phyloP scores from a whole-genome alignment of 2,888 invertebrate genomes.

The Vanessa cardui region DNA sequence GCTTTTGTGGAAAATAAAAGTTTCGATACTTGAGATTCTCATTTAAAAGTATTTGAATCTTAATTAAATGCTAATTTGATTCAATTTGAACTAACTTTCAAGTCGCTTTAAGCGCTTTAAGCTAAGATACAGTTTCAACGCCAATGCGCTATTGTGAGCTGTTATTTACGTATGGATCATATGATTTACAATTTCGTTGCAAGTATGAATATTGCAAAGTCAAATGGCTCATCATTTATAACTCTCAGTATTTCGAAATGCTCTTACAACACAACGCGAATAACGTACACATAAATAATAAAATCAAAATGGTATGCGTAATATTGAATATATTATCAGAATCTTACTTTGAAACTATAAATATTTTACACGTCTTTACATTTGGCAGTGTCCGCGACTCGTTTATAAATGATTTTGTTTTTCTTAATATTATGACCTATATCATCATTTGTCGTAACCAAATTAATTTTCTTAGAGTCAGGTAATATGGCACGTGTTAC shows the following conservation, averaged over 20 bases:
- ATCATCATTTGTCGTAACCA: not conserved
- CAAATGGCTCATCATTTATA: constrained; percentile 67
- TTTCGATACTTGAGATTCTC: constrained; percentile 6
- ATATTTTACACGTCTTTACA: no score
- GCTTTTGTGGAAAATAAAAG: constrained; percentile 6
- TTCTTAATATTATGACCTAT: not conserved
- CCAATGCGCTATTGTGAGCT: constrained; percentile 44
- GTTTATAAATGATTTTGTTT: not conserved
- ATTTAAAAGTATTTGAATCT: constrained; percentile 14
- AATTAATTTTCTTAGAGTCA: constrained; percentile 22
- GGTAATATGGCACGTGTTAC: constrained; percentile 22
- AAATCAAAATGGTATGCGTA: constrained; percentile 1
- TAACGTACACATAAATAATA: no score
- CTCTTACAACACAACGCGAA: not conserved
- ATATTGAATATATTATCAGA: not conserved
- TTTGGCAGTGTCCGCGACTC: no score
- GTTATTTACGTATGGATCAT: constrained; percentile 50
- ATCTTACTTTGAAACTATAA: no score
- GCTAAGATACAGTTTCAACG: constrained; percentile 35
- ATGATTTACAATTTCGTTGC: constrained; percentile 45
- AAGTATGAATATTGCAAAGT: constrained; percentile 67
- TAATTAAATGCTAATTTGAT: not conserved
- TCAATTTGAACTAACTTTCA: not conserved
- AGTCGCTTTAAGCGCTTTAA: not conserved
- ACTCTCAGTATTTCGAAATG: constrained; percentile 40